Base-by-base conservation (phyloP, 2,113 vertebrate genomes). In the Hemicordylus capensis region DNA sequence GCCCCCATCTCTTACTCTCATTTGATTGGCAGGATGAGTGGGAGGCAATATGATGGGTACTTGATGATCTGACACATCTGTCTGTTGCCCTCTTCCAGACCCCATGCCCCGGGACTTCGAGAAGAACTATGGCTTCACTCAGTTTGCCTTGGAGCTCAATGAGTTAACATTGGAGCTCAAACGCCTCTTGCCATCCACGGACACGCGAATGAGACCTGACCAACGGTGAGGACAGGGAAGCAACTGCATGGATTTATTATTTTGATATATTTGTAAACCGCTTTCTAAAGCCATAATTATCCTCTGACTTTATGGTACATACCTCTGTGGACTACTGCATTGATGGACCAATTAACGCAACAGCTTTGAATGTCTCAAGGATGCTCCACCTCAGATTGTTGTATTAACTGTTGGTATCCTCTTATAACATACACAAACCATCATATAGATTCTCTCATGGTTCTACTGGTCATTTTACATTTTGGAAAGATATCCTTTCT, bases 91-190 rank as follows among this genome's bases (percentile, higher is more conserved):
- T 69, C 70, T 75, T 81, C 6, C 90, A 99, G 98, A 97, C 80
- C 92, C 95, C 31, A 98, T 98, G 94, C 98, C 98, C n/a, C 96
- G 95, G 0, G 97, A 98, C 84, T 81, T 97, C 26, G 90, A 94
- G 72, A 88, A 95, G 90, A 98, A 93, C 91, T 99, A 97, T 31
- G 98, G 98, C 82, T 99, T 99, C 94, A 98, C 98, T 0, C 95
- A 92, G 74, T 98, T 98, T 3, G 98, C 98, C 85, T 93, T 98
- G 94, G 98, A 98, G 91, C 95, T 98, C 28, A 99, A 99, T 5
- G 98, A 99, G 91, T 95, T 98, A 19, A 98, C 97, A 0, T 93
- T 97, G 0, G 97, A 97, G 31, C 94, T 98, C 54, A 94, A 94
- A 15, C 76, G 91, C 0, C 89, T 97, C 0, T 96, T 99, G 54